phyloP scores from a whole-genome alignment of 2,888 invertebrate genomes.

The Lomographa bimaculata region DNA sequence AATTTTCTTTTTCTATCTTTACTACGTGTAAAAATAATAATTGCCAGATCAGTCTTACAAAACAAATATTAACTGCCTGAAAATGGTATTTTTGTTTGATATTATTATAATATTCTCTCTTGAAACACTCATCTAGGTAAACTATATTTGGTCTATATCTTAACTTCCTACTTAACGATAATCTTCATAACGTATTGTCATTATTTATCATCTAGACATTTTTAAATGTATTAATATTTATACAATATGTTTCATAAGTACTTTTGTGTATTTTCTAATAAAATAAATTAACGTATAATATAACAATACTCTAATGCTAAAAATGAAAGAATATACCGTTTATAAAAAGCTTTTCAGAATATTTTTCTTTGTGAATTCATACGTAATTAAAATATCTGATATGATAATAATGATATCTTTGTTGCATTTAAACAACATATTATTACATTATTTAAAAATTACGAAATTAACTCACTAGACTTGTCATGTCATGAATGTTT shows the following conservation, averaged over 20 bases:
- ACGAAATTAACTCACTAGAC: slow-evolving; percentile 15
- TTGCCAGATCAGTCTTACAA: not conserved
- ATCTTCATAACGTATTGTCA: slow-evolving; percentile 57
- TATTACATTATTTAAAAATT: slow-evolving; percentile 6
- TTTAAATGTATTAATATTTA: no score
- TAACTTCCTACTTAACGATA: slow-evolving; percentile 51
- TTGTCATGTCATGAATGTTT: slow-evolving; percentile 18
- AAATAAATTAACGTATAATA: no score
- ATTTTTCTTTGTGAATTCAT: not conserved
- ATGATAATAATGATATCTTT: slow-evolving; percentile 63
- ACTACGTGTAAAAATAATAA: slow-evolving; percentile 16
- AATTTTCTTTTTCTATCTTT: slow-evolving; percentile 12
- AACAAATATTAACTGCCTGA: no score
- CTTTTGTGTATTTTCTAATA: no score
- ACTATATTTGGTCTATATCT: slow-evolving; percentile 57
- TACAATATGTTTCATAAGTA: no score
- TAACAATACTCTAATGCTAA: no score
- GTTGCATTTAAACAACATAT: no score
- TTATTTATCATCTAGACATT: slow-evolving; percentile 27
- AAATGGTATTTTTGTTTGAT: not conserved
- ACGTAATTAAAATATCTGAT: slow-evolving; percentile 35
- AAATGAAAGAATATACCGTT: no score
- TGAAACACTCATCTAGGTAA: slow-evolving; percentile 3
- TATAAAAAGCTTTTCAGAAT: not conserved
- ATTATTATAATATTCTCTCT: not conserved